These are phyloP conservation scores for Reticulitermes speratus DNA, from an alignment of 1,140 invertebrate genomes.

Conservation along the genomic window DNA sequence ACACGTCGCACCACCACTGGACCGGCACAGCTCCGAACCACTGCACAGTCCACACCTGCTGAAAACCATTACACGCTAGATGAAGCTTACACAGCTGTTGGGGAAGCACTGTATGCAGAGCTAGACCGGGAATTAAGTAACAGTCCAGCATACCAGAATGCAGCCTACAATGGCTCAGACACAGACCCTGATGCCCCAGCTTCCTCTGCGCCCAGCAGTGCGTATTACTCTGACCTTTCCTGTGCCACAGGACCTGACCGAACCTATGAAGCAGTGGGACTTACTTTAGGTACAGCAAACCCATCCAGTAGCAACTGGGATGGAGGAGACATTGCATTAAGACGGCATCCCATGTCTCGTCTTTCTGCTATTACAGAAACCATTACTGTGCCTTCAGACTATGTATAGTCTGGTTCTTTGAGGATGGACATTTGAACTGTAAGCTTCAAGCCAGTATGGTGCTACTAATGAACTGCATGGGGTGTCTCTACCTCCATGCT, in stretches of 20 bases:
- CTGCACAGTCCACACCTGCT: slow-evolving; percentile 51
- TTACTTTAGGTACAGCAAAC: slow-evolving; percentile 39
- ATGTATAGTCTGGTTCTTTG: slow-evolving; percentile 46
- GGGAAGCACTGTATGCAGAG: slow-evolving; percentile 66
- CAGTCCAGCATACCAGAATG: slow-evolving; percentile 68
- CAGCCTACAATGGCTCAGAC: slow-evolving; percentile 63
- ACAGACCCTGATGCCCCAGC: slow-evolving; percentile 61
- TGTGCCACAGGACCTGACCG: slow-evolving; percentile 52
- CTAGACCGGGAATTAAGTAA: slow-evolving; percentile 56
- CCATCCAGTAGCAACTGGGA: slow-evolving; percentile 43
- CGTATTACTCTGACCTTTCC: slow-evolving; percentile 68
- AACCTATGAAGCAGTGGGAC: slow-evolving; percentile 57
- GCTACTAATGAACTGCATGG: not conserved
- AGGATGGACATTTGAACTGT: not conserved
- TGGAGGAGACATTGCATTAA: slow-evolving; percentile 44
- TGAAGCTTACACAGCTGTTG: slow-evolving; percentile 56
- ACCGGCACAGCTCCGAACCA: slow-evolving; percentile 47
- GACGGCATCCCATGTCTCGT: slow-evolving; percentile 47
- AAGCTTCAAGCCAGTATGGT: slow-evolving; percentile 3
- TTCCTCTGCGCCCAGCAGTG: slow-evolving; percentile 63
- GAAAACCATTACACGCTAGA: slow-evolving; percentile 73
- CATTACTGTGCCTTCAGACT: slow-evolving; percentile 59
- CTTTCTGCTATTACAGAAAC: slow-evolving; percentile 67
- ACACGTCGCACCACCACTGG: slow-evolving; percentile 50
- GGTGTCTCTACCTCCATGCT: not conserved